These are phyloP conservation scores for Amphiura filiformis DNA, from an alignment of 35 echinoderm and acorn worm species.

Conservation along the genomic window DNA sequence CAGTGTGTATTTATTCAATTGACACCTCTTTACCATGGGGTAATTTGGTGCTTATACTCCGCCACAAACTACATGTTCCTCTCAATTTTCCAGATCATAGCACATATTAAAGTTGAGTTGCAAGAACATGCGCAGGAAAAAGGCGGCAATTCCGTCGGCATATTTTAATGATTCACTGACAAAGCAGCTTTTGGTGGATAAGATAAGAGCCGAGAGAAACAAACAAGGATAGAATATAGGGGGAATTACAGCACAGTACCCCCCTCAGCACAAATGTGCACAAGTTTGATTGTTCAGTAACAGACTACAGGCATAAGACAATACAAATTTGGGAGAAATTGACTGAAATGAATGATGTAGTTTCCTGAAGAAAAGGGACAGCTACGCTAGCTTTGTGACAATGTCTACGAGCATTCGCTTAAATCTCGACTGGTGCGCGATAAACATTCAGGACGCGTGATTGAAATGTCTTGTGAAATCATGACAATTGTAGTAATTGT, in stretches of 20 bases:
- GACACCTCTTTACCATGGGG: too few relatives aligned
- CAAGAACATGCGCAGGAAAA: too few relatives aligned
- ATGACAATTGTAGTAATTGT: too few relatives aligned
- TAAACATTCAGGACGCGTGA: too few relatives aligned
- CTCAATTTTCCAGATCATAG: too few relatives aligned
- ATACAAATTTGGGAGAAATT: neutral
- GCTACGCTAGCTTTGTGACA: neutral
- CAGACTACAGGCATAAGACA: constrained; percentile 1
- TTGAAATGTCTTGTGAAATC: too few relatives aligned
- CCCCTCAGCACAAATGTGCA: neutral
- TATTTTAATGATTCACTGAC: neutral
- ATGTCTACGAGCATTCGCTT: neutral
- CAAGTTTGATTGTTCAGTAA: neutral
- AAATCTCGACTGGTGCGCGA: neutral
- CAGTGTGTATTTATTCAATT: too few relatives aligned
- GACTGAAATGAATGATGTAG: neutral
- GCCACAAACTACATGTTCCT: too few relatives aligned
- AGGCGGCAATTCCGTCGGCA: too few relatives aligned
- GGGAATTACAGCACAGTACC: neutral
- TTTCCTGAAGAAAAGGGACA: neutral
- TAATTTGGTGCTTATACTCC: too few relatives aligned
- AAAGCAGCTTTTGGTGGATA: neutral
- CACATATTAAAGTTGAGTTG: too few relatives aligned
- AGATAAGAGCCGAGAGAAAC: neutral
- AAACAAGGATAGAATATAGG: neutral